These are phyloP conservation scores for Falco columbarius DNA, from an alignment of 2,797 vertebrate genomes.

Conservation along the genomic window DNA sequence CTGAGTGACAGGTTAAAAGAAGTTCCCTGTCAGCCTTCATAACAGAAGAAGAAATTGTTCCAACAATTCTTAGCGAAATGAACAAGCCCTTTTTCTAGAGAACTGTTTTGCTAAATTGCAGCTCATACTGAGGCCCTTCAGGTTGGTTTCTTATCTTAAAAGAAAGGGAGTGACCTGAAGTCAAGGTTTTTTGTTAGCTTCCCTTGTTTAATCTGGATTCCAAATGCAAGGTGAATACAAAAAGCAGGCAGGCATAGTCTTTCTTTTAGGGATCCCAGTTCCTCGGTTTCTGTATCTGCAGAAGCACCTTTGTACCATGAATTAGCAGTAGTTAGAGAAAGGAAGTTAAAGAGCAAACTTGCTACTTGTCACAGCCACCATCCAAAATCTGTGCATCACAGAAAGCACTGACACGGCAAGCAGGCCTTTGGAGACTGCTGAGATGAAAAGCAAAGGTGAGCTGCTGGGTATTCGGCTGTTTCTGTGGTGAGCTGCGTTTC, in stretches of 20 bases:
- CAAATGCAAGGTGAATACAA: neutral
- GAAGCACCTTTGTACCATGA: neutral
- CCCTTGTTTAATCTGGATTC: neutral
- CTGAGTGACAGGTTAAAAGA: constrained; percentile 47
- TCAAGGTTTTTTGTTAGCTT: neutral
- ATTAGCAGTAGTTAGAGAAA: neutral
- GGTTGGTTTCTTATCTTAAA: neutral
- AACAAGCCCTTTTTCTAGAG: neutral
- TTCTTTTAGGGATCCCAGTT: neutral
- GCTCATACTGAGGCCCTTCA: neutral
- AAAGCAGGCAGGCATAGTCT: neutral
- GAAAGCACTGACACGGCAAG: neutral
- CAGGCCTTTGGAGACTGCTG: neutral
- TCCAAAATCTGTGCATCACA: neutral
- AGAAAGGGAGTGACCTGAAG: neutral
- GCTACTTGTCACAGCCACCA: neutral
- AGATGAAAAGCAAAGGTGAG: neutral
- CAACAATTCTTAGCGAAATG: constrained; percentile 17
- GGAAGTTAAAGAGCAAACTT: neutral
- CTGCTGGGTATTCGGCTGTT: neutral
- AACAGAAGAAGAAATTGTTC: constrained; percentile 26
- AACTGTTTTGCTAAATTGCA: constrained; percentile 12
- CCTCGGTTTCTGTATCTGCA: neutral
- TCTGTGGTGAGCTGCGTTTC: neutral
- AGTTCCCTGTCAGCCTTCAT: constrained; percentile 30